phyloP scores from a whole-genome alignment of 1,140 invertebrate species.

The Dreissena rostriformis region DNA sequence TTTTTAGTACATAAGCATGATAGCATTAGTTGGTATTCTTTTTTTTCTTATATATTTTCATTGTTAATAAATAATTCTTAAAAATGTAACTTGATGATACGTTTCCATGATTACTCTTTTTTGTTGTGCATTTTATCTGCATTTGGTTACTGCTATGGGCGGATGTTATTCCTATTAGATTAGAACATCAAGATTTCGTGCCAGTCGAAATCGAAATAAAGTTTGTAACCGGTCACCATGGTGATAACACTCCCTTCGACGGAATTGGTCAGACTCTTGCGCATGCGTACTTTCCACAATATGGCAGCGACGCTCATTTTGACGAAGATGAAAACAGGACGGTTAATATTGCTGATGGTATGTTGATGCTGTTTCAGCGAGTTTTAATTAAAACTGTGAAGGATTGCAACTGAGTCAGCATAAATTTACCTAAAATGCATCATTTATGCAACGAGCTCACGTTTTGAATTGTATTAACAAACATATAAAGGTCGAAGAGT shows the following conservation, averaged over 20 bases:
- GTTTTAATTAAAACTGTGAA: no score
- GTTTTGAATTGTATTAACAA: no score
- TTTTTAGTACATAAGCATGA: no score
- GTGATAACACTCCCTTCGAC: conserved; percentile 79
- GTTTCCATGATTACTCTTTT: not conserved
- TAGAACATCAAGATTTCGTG: conserved; percentile 59
- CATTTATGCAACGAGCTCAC: no score
- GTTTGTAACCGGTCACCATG: conserved; percentile 73
- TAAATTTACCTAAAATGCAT: no score
- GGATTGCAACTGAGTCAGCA: no score
- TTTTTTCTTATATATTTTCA: no score
- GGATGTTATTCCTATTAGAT: conserved; percentile 73
- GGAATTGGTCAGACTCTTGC: conserved; percentile 79
- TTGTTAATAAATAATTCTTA: not conserved
- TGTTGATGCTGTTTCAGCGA: not conserved
- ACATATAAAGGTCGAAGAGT: no score
- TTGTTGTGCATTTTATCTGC: not conserved
- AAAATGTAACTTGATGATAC: not conserved
- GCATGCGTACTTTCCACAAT: conserved; percentile 84
- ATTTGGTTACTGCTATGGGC: conserved; percentile 71
- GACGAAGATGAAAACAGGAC: conserved; percentile 80
- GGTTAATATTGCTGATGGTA: conserved; percentile 66
- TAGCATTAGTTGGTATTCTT: not conserved
- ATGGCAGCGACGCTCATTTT: conserved; percentile 88
- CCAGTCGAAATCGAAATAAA: conserved; percentile 74